Evolutionary conservation across 2,113 vertebrate genomes (phyloP), one percentile per base, ranked within the genome.

Genomic region (Lepus europaeus): DNA sequence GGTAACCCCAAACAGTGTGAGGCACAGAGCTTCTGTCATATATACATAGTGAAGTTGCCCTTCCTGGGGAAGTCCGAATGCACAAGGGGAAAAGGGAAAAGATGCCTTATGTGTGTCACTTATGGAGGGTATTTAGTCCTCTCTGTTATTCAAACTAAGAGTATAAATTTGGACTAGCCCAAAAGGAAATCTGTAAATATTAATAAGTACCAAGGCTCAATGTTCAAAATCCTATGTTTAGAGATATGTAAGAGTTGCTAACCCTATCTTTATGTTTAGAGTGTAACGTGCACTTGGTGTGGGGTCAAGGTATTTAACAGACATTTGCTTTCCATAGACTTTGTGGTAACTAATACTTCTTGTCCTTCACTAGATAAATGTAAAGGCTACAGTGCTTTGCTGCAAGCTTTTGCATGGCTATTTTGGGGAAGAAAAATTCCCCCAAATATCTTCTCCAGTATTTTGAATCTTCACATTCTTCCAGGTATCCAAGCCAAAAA

Each of bases 401-500:
- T 63, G 56, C 0, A 53, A 73, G 12, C 1, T 45, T 89, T 90
- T 72, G 17, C 22, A 8, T 79, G 25, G 2, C 33, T 90, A 3
- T 51, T 70, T 91, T 80, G 81, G 20, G 36, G 77, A 22, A 69
- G 19, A 90, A 85, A 39, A 49, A 53, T 78, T 70, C 39, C 73
- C 23, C 31, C 39, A 51, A 84, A 93, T 90, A 72, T 1, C 45
- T 69, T 68, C 22, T 49, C 11, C 27, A 61, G 2, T 72, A 72
- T 80, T 87, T 92, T 12, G 2, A 66, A 63, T 76, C 49, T 91
- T 93, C 64, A 45, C 23, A 82, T 80, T 77, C 72, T 39, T n/a
- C 23, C 63, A 72, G 45, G 14, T 93, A 27, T 84, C 63, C 61
- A 86, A 53, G 51, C 45, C 31, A 70, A 4, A 90, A 90, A 84